phyloP scores from a whole-genome alignment of 2,113 vertebrate species.

The Nothoprocta perdicaria region DNA sequence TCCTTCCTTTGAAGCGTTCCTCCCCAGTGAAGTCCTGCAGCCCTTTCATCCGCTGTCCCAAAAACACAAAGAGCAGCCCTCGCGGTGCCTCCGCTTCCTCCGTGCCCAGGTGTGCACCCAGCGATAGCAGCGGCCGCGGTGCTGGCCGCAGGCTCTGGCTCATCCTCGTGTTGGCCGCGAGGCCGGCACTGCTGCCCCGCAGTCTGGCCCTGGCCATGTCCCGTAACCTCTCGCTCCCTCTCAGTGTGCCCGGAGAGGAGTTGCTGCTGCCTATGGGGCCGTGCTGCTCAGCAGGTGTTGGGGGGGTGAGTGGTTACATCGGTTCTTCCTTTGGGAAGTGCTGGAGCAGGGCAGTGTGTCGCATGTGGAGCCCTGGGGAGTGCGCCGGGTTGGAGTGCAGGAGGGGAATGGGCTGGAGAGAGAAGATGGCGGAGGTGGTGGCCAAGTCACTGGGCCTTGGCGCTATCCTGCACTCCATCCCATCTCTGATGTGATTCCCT shows the following conservation, averaged over 20 bases:
- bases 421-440: not conserved
- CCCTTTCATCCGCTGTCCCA: conserved; percentile 10
- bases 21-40: not conserved
- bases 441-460: not conserved
- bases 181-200: not conserved
- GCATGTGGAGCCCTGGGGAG: not conserved
- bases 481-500: not conserved
- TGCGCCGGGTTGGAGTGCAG: not conserved
- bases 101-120: not conserved
- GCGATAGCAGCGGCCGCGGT: not conserved
- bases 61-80: not conserved
- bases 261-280: not conserved
- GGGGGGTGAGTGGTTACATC: not conserved
- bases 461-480: not conserved
- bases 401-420: not conserved
- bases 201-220: not conserved
- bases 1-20: conserved; percentile 51
- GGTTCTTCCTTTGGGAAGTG: fast-evolving
- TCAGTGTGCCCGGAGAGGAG: not conserved
- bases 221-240: fast-evolving
- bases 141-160: not conserved
- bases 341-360: not conserved
- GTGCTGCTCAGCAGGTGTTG: not conserved
- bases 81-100: not conserved
- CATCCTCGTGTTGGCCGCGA: fast-evolving